Evolutionary conservation across 2,888 invertebrate species (phyloP).

Genomic region (Pinctada fucata): DNA sequence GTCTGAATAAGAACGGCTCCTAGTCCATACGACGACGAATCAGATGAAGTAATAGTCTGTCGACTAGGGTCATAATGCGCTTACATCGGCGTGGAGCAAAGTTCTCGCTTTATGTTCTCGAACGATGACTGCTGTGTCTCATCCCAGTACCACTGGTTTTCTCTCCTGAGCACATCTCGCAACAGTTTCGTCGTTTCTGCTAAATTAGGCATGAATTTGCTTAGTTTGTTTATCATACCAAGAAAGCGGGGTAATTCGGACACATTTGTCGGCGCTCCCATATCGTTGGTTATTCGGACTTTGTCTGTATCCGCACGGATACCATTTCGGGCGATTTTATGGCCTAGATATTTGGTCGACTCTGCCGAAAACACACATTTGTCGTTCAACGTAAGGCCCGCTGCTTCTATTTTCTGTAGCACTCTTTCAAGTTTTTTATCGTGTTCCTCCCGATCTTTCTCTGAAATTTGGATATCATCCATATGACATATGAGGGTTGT

Average conservation of each 20-base stretch:
- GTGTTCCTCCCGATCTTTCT: slow-evolving; percentile 29
- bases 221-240: slow-evolving; percentile 47
- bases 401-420: slow-evolving; percentile 14
- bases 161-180: slow-evolving; percentile 34
- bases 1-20: slow-evolving; percentile 67
- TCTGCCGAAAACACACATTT: slow-evolving; percentile 34
- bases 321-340: slow-evolving; percentile 20
- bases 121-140: slow-evolving; percentile 55
- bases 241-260: slow-evolving; percentile 32
- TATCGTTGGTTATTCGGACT: slow-evolving; percentile 30
- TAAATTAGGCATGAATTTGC: slow-evolving; percentile 34
- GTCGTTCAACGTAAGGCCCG: slow-evolving; percentile 35
- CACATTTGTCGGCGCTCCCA: slow-evolving; percentile 33
- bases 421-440: slow-evolving; percentile 34
- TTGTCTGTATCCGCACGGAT: slow-evolving; percentile 11
- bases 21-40: slow-evolving; percentile 70
- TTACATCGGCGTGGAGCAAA: slow-evolving; percentile 64
- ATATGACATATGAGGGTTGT: slow-evolving; percentile 43
- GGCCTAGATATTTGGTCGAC: slow-evolving; percentile 28
- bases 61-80: slow-evolving; percentile 64
- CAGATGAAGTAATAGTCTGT: slow-evolving; percentile 57
- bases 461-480: slow-evolving; percentile 42
- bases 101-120: slow-evolving; percentile 58
- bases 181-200: slow-evolving; percentile 38
- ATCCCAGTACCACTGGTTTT: slow-evolving; percentile 38